Evolutionary conservation across 2,888 invertebrate genomes (phyloP).

Genomic region (Erebia palarica): DNA sequence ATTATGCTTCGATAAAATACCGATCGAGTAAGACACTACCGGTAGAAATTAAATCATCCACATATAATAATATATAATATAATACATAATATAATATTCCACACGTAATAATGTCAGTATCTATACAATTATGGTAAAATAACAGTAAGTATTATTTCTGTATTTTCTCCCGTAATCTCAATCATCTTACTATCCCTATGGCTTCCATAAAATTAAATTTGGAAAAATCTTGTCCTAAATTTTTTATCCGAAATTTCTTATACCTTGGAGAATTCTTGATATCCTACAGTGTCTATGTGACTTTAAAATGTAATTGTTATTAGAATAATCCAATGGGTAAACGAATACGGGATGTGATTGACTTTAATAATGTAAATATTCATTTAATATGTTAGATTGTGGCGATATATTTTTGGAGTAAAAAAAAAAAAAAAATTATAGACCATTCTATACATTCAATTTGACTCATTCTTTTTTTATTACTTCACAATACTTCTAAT

Average conservation of each 20-base stretch:
- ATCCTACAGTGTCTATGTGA: slow-evolving; percentile 40
- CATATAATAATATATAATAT: too few species aligned
- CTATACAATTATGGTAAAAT: neutral
- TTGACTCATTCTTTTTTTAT: too few species aligned
- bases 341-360: slow-evolving; percentile 24
- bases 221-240: slow-evolving; percentile 1
- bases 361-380: slow-evolving; percentile 28
- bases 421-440: too few species aligned
- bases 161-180: slow-evolving; percentile 19
- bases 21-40: neutral
- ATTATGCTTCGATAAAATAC: neutral
- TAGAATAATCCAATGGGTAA: slow-evolving; percentile 53
- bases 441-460: too few species aligned
- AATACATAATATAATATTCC: too few species aligned
- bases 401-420: neutral
- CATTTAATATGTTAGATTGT: neutral
- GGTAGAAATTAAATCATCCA: neutral
- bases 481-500: too few species aligned
- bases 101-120: too few species aligned
- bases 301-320: slow-evolving; percentile 41
- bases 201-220: slow-evolving; percentile 41
- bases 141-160: neutral
- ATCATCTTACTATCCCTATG: slow-evolving; percentile 56
- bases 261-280: slow-evolving; percentile 46
- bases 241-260: slow-evolving; percentile 24